phyloP scores from a whole-genome alignment of 92 coral and sea anemone genomes.

The Plumapathes pennacea region DNA sequence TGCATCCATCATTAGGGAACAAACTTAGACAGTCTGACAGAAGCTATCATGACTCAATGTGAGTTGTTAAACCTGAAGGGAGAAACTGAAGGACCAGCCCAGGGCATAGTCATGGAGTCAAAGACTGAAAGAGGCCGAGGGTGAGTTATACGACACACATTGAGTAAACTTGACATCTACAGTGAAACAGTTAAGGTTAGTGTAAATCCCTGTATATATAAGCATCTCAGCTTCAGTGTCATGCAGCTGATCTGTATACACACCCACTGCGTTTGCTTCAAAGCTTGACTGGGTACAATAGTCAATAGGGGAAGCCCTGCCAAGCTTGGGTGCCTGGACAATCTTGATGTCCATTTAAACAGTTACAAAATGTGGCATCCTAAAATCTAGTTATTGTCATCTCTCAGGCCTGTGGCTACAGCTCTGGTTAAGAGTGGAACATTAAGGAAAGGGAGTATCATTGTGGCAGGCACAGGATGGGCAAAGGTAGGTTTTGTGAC shows the following conservation, averaged over 20 bases:
- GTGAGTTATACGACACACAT: conserved; percentile 27
- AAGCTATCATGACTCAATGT: conserved; percentile 81
- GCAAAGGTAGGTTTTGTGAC: conserved; percentile 80
- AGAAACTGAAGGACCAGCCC: conserved; percentile 52
- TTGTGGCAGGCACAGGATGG: conserved; percentile 77
- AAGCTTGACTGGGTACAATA: too few relatives aligned
- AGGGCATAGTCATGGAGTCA: conserved; percentile 89
- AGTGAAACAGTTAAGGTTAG: neutral
- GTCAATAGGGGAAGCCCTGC: too few relatives aligned
- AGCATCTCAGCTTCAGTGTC: too few relatives aligned
- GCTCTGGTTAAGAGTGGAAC: conserved; percentile 83
- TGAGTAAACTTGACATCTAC: neutral
- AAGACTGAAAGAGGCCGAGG: conserved; percentile 83
- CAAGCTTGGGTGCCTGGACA: too few relatives aligned
- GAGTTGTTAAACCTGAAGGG: conserved; percentile 78
- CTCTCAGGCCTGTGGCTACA: conserved; percentile 82
- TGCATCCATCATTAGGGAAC: conserved; percentile 43
- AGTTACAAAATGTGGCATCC: neutral
- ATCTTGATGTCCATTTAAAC: too few relatives aligned
- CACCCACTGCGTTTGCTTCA: too few relatives aligned
- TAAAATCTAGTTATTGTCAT: neutral
- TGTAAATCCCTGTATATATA: neutral
- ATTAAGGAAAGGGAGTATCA: conserved; percentile 68
- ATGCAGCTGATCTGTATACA: too few relatives aligned
- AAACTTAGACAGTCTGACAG: conserved; percentile 76